phyloP scores from a whole-genome alignment of 2,888 invertebrate genomes.

The Hemistola chrysoprasaria region DNA sequence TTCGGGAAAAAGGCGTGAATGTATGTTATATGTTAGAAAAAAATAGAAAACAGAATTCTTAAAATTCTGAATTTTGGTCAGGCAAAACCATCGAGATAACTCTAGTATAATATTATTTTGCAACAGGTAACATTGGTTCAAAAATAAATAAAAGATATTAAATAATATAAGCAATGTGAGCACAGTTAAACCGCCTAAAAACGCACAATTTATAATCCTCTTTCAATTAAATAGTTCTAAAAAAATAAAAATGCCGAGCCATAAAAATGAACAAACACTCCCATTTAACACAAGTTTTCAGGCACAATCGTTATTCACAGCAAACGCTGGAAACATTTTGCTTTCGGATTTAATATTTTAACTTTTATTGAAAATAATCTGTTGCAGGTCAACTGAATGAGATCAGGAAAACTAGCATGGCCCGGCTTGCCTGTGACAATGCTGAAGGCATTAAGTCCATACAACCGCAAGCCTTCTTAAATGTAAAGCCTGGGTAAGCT shows the following conservation, averaged over 20 bases:
- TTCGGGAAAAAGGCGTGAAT: no score
- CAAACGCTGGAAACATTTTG: slow-evolving; percentile 25
- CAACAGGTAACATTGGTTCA: no score
- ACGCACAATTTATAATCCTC: slow-evolving; percentile 7
- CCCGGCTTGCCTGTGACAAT: slow-evolving; percentile 62
- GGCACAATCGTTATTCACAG: slow-evolving; percentile 27
- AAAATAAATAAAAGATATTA: no score
- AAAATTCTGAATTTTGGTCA: no score
- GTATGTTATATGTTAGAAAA: no score
- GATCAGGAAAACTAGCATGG: slow-evolving; percentile 60
- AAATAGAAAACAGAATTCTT: no score
- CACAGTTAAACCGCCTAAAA: not conserved
- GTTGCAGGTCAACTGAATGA: slow-evolving; percentile 56
- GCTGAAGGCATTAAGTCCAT: slow-evolving; percentile 61
- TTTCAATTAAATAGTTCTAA: slow-evolving; percentile 10
- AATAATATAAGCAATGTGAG: no score
- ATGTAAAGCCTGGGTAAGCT: slow-evolving; percentile 45
- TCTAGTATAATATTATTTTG: no score
- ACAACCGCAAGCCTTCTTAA: slow-evolving; percentile 58
- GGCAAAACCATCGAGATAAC: no score
- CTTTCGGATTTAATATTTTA: slow-evolving; percentile 24
- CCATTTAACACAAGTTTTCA: slow-evolving; percentile 25
- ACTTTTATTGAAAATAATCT: slow-evolving; percentile 26
- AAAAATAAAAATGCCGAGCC: slow-evolving; percentile 15
- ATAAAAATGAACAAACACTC: slow-evolving; percentile 18